Evolutionary conservation across 2,888 invertebrate genomes (phyloP).

Genomic region (Acronicta aceris): DNA sequence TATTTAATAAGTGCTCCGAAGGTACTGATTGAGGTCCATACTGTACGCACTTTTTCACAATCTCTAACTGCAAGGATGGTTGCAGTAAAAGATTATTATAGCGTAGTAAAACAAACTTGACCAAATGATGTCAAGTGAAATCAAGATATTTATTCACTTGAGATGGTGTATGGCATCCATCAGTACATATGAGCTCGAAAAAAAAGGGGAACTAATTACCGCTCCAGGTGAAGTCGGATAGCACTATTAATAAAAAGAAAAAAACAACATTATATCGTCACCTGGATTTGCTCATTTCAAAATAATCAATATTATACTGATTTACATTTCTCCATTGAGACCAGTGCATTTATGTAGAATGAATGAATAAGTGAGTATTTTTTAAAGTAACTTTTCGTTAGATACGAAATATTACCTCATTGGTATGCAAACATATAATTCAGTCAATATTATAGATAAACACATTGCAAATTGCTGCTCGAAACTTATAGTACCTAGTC

Average conservation of each 20-base stretch:
- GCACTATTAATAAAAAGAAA: constrained; percentile 46
- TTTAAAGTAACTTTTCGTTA: no score
- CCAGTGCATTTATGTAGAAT: neutral
- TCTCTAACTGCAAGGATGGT: constrained; percentile 36
- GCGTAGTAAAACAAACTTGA: neutral
- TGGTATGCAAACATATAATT: no score
- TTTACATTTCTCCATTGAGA: constrained; percentile 33
- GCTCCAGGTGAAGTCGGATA: constrained; percentile 54
- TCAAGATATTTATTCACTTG: neutral
- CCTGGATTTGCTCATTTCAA: constrained; percentile 25
- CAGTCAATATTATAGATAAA: no score
- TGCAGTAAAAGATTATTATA: constrained; percentile 32
- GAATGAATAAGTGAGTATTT: no score
- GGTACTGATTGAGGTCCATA: constrained; percentile 30
- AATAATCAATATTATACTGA: constrained; percentile 18
- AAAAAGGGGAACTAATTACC: constrained; percentile 46
- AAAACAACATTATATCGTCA: constrained; percentile 47
- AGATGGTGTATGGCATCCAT: constrained; percentile 34
- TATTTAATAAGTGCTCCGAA: constrained; percentile 34
- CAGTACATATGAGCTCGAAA: constrained; percentile 33
- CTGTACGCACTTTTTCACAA: constrained; percentile 19
- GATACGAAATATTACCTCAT: no score
- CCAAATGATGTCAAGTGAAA: neutral
- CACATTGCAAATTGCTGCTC: neutral
- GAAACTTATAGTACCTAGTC: neutral